Base-by-base conservation (phyloP, 2,113 vertebrate species). In the Empidonax traillii region DNA sequence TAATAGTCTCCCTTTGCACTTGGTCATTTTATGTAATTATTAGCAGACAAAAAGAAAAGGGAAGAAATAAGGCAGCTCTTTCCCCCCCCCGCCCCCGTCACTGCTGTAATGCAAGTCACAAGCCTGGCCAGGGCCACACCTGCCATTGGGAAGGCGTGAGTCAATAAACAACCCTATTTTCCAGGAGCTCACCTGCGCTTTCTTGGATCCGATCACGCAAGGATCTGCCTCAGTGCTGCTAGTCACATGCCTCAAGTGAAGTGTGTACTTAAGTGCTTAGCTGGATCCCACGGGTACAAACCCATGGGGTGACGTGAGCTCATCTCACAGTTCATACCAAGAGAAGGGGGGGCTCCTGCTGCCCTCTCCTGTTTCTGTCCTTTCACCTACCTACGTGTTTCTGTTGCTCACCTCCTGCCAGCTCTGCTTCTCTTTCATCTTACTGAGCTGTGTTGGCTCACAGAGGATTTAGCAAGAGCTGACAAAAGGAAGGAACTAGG, bases 171-270 rank as follows among this genome's bases (percentile, higher is more conserved):
- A 8, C 22, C 13, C 7, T 73, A 56, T 88, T 81, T 83, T 67
- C 55, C 82, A 87, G 76, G 27, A 93, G 52, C 47, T 94, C 69
- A 56, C 76, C 68, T 85, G 83, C 49, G 33, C 41, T 46, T 61
- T 78, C 56, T 79, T 71, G 85, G 68, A 41, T n/a, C 33, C 0
- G 7, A 16, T 41, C 72, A 53, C 0, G 0, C 15, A 74, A 61
- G 49, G 79, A 78, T 44, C 62, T 90, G 79, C 91, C 44, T 66
- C 79, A 46, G 23, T 24, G 90, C 90, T 61, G 19, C 73, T 28
- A 10, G 83, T 93, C 86, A 94, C 80, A 86, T 90, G 96, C 83
- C 81, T 62, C n/a, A 53, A 59, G 55, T 41, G 84, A 67, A 90
- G 79, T 3, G 8, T 71, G 72, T 72, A 33, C 84, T 12, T 24